Evolutionary conservation across 2,888 invertebrate genomes (phyloP), one percentile per base, ranked within the genome.

Genomic region (Microctonus aethiopoides): DNA sequence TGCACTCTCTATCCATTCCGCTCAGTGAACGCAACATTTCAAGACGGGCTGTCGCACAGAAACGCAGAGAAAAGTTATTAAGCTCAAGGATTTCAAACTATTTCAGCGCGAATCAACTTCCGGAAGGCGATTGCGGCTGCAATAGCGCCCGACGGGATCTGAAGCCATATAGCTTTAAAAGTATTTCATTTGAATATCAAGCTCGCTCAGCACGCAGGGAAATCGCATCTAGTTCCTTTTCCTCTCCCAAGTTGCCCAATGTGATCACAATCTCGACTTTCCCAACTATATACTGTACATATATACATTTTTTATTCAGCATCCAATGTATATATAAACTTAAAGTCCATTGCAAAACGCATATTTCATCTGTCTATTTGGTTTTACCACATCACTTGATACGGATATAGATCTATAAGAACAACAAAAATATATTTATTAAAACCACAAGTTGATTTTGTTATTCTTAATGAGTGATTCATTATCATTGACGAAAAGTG

Each of bases 101-200:
- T 67, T 67, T 36, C 52, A 46, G 36, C 60, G 52, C 60, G 67
- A 67, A 67, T 67, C 60, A 67, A 61, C 67, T 67, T 51, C 67
- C 61, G 67, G 52, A 52, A 67, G 67, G 46, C 67, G 60, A 67
- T 67, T 61, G 67, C 52, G 52, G 61, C 61, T 61, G 60, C 61
- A 67, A 59, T 26, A 52, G 22, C 61, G 26, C 61, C 41, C 26
- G 65, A 46, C 46, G 39, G 56, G 52, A 67, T 66, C 22, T 51
- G 34, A 57, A 62, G 34, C 61, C 51, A 51, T 46, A 63, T 46
- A 63, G 67, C 67, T 67, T 64, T 54, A 22, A 57, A 57, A 63
- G 71, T 56, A 67, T 62, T 64, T 46, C 67, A 57, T 67, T 57
- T 62, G 41, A 67, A 67, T 62, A 67, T 62, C 67, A 63, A 62